phyloP scores from a whole-genome alignment of 2,113 vertebrate species.

The Tachysurus vachellii region DNA sequence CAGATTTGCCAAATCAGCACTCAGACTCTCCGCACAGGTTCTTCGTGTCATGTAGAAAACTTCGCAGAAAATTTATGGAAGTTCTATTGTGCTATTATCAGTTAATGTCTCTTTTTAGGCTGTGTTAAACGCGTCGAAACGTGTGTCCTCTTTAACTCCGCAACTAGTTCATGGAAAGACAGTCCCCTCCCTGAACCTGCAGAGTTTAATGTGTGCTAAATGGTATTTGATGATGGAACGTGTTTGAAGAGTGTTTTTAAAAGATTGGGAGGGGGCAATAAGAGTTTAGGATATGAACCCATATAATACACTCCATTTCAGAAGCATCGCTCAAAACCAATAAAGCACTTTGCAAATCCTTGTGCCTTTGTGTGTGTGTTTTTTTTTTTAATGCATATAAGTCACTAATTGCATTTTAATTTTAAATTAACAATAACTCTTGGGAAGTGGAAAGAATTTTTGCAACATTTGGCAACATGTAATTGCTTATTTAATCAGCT shows the following conservation, averaged over 20 bases:
- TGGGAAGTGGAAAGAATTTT: background rate
- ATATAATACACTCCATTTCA: conserved; percentile 72
- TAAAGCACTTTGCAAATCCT: conserved; percentile 74
- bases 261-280: conserved; percentile 58
- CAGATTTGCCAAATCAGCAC: conserved; percentile 66
- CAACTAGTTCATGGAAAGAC: conserved; percentile 21
- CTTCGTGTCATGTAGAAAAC: conserved; percentile 50
- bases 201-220: background rate
- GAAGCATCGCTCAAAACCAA: conserved; percentile 75
- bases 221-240: no score
- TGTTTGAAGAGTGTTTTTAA: background rate
- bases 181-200: conserved; percentile 8
- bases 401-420: background rate
- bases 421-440: background rate
- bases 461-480: no score
- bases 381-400: no score
- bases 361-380: background rate
- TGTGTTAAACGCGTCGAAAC: conserved; percentile 8
- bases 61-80: conserved; percentile 57
- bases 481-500: background rate
- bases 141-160: conserved; percentile 26
- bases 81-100: conserved; percentile 51
- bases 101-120: conserved; percentile 23
- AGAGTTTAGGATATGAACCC: conserved; percentile 65
- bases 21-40: conserved; percentile 36